phyloP scores from a whole-genome alignment of 2,888 invertebrate genomes.

The Orthonevra nobilis region DNA sequence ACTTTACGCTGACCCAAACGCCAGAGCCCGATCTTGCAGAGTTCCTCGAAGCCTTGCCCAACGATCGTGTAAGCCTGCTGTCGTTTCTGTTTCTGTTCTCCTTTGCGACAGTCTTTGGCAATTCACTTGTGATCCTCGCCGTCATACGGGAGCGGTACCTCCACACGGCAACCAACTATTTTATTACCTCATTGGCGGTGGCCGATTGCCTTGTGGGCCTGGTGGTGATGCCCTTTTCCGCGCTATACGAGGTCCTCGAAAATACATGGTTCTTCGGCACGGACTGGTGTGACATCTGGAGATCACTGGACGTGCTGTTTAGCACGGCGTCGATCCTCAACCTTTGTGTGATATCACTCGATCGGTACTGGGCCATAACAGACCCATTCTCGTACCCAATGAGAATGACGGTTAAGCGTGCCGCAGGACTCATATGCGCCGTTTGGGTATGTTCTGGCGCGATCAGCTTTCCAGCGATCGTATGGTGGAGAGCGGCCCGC shows the following conservation, averaged over 20 bases:
- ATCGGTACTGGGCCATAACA: constrained; percentile 99
- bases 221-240: constrained; percentile 98
- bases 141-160: constrained; percentile 95
- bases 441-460: constrained; percentile 98
- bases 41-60: constrained; percentile 81
- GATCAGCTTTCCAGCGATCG: constrained; percentile 98
- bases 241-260: constrained; percentile 92
- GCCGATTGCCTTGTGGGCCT: constrained; percentile 98
- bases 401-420: constrained; percentile 93
- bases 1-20: constrained; percentile 70
- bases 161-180: constrained; percentile 98
- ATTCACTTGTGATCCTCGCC: constrained; percentile 95
- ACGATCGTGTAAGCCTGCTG: constrained; percentile 89
- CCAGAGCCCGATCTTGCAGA: constrained; percentile 78
- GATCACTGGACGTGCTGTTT: constrained; percentile 97
- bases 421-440: constrained; percentile 92
- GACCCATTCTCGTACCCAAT: constrained; percentile 99
- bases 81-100: constrained; percentile 92
- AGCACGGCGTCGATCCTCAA: constrained; percentile 98
- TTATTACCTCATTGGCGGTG: constrained; percentile 97
- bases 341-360: constrained; percentile 97
- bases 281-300: constrained; percentile 98
- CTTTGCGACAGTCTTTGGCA: constrained; percentile 96
- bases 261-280: constrained; percentile 97
- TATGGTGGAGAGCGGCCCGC: constrained; percentile 95